A percentile compares a stretch with the other conserved stretches of the same genome.
These are phyloP conservation scores for Galeopterus variegatus DNA, from an alignment of 2,113 vertebrate species.

Conservation along the genomic window DNA sequence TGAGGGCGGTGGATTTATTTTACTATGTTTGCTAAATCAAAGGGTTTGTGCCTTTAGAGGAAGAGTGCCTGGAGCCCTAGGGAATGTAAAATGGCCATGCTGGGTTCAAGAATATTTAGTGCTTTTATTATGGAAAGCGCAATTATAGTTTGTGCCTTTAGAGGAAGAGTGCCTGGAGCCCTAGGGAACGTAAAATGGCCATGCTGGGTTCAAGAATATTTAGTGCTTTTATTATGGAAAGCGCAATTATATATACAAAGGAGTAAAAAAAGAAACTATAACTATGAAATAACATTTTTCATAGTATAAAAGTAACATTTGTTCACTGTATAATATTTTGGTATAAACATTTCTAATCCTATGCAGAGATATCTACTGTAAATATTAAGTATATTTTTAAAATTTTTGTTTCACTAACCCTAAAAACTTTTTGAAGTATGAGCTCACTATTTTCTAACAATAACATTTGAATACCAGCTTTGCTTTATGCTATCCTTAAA, in stretches of 20 bases:
- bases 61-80: neutral
- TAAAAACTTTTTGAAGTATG: conserved; percentile 6
- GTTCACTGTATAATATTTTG: neutral
- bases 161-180: neutral
- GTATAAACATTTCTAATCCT: neutral
- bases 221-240: neutral
- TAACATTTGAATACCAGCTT: neutral
- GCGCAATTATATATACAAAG: neutral
- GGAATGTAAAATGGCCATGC: neutral
- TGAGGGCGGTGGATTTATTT: neutral
- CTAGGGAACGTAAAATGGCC: neutral
- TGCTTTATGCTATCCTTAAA: neutral
- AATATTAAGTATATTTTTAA: neutral
- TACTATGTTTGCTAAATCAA: neutral
- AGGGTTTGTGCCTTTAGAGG: neutral
- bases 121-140: too few species aligned
- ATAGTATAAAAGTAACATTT: neutral
- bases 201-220: neutral
- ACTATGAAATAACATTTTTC: neutral
- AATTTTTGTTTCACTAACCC: neutral
- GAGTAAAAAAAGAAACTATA: neutral
- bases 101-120: neutral
- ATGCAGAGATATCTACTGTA: neutral
- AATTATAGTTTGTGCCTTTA: neutral
- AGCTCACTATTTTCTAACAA: neutral